A percentile compares a stretch with the other conserved stretches of the same genome.
Evolutionary conservation across 1,140 invertebrate species (phyloP).

Genomic region (Drosophila orena): DNA sequence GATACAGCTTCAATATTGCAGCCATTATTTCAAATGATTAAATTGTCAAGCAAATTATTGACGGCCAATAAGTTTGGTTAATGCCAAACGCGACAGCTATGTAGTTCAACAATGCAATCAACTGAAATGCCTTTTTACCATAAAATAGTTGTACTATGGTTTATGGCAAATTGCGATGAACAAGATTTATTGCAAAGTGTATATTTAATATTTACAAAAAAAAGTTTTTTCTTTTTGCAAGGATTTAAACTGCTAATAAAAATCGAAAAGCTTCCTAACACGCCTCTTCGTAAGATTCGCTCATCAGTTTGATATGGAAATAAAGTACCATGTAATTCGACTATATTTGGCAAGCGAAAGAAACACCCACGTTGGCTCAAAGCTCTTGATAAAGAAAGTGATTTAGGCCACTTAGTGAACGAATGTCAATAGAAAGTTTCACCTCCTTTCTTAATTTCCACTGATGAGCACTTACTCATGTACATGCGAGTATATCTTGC

Average conservation of each 20-base stretch:
- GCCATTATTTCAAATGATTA: neutral
- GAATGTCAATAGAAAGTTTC: neutral
- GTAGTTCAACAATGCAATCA: conserved; percentile 11
- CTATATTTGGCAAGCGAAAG: too few species aligned
- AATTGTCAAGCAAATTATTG: neutral
- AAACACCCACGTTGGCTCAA: too few species aligned
- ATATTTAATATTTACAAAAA: too few species aligned
- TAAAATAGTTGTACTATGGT: neutral
- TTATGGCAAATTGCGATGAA: neutral
- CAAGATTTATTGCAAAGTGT: neutral
- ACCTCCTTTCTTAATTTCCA: neutral
- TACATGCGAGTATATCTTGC: too few species aligned
- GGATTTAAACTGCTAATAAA: too few species aligned
- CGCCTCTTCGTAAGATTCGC: neutral
- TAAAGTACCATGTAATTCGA: neutral
- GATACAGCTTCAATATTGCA: neutral
- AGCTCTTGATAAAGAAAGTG: too few species aligned
- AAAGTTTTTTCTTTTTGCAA: too few species aligned
- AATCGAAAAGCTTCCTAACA: too few species aligned
- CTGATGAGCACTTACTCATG: neutral
- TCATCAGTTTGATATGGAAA: neutral
- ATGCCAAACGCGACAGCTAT: conserved; percentile 3
- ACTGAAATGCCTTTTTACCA: neutral
- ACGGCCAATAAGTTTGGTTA: conserved; percentile 4
- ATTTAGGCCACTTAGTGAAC: too few species aligned